These are phyloP conservation scores for Scomber scombrus DNA, from an alignment of 2,113 vertebrate genomes.

Conservation along the genomic window DNA sequence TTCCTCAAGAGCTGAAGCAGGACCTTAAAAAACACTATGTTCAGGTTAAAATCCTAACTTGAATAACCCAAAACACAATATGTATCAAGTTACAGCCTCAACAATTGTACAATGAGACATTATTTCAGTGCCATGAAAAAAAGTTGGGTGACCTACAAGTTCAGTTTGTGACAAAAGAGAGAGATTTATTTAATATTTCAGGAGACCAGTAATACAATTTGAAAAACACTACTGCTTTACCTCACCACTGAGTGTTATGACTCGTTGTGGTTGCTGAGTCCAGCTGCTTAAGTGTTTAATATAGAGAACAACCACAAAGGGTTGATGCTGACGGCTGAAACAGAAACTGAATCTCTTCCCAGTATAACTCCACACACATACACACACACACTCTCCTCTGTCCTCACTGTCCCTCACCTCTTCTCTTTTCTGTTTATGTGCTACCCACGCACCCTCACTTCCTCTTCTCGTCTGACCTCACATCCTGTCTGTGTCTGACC, in stretches of 20 bases:
- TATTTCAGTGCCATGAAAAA: constrained; percentile 5
- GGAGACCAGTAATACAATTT: constrained; percentile 43
- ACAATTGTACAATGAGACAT: not conserved
- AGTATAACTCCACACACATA: constrained; percentile 24
- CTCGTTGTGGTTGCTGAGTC: constrained; percentile 46
- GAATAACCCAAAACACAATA: not conserved
- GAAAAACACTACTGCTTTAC: constrained; percentile 40
- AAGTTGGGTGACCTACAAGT: not conserved
- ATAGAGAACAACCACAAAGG: constrained; percentile 55
- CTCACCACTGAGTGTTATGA: constrained; percentile 48
- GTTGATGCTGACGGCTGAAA: constrained; percentile 49
- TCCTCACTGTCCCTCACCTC: constrained; percentile 52
- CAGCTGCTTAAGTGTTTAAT: constrained; percentile 74
- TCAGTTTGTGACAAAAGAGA: constrained; percentile 17
- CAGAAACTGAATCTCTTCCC: constrained; percentile 46
- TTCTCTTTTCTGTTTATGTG: constrained; percentile 49
- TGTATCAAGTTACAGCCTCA: not conserved
- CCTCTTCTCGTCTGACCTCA: constrained; percentile 76
- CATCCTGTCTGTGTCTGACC: constrained; percentile 73
- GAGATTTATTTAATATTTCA: constrained; percentile 48
- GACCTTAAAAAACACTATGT: not conserved
- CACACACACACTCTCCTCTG: constrained; percentile 11
- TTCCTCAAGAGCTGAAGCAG: not conserved
- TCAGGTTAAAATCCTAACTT: not conserved
- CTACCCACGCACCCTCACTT: constrained; percentile 68